Base-by-base conservation (phyloP, 2,113 vertebrate genomes). In the Nyctereutes procyonoides region DNA sequence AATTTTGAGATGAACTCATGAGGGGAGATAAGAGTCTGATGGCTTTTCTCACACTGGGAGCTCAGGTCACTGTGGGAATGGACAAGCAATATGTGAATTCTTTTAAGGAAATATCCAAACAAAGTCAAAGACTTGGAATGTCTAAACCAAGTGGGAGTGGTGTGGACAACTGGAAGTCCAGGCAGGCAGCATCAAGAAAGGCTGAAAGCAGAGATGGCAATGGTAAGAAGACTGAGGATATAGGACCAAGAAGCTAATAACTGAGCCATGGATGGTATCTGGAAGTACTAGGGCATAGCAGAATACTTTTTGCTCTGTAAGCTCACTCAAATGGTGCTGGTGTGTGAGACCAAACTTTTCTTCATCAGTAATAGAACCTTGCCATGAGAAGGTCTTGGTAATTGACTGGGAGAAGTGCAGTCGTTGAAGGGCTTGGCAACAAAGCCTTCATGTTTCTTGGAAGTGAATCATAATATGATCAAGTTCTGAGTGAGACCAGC, bases 331-430 rank as follows among this genome's bases (percentile, higher is more conserved):
- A 58, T 73, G n/a, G 28, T 80, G 22, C 38, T 51, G 11, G 8
- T 53, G 0, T 26, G 6, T 51, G 80, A 90, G 80, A 87, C 88
- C 79, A 53, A 93, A 32, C 9, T 73, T 90, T 86, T 89, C 86
- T 82, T 96, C 22, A 76, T 53, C 8, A 69, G 69, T 32, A 84
- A 32, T 38, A 90, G 89, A 84, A 63, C 12, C 30, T 88, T 97
- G 82, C 62, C 53, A 12, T 56, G 53, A 73, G 35, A 88, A 74
- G 9, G 8, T 77, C 73, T 92, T 60, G 53, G 24, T 76, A 43
- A 63, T 30, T 81, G 93, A 15, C 51, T 84, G 62, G 26, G n/a
- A 89, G 67, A 38, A 95, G 51, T 14, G 5, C 10, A 86, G 0
- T 86, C 43, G 76, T 43, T 30, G 63, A 67, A 56, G 43, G 93